A percentile compares a stretch with the other conserved stretches of the same genome.
Evolutionary conservation across 1,140 invertebrate genomes (phyloP).

Genomic region (Chrysopa pallens): DNA sequence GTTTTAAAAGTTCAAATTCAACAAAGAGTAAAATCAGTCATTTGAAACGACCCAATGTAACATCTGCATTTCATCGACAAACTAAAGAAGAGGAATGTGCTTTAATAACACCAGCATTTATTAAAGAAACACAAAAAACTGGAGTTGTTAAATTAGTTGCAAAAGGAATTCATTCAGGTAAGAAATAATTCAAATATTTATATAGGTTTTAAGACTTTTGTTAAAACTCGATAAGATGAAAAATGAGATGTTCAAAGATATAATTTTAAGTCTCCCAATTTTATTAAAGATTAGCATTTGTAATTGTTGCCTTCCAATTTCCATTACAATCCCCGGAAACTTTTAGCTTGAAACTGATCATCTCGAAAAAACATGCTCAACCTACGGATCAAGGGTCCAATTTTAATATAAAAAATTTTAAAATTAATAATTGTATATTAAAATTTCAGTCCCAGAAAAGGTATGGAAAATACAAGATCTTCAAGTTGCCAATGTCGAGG

Average conservation of each 20-base stretch:
- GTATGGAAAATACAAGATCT: constrained; percentile 68
- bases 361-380: no score
- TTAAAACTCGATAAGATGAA: no score
- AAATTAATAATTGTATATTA: not conserved
- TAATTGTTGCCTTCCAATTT: no score
- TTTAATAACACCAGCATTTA: constrained; percentile 42
- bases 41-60: constrained; percentile 24
- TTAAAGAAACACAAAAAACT: constrained; percentile 58
- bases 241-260: no score
- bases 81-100: constrained; percentile 43
- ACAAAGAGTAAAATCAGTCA: constrained; percentile 13
- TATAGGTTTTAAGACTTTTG: no score
- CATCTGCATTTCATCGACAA: constrained; percentile 46
- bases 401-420: not conserved
- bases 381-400: no score
- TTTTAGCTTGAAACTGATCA: no score
- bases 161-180: constrained; percentile 52
- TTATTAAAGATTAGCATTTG: no score
- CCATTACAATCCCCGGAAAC: no score
- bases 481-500: constrained; percentile 39
- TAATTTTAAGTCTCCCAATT: no score
- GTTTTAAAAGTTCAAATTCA: no score
- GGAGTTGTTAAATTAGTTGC: constrained; percentile 64
- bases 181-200: no score
- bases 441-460: constrained; percentile 52